Evolutionary conservation across 2,888 invertebrate species (phyloP).

Genomic region (Drosophila mayaguana): DNA sequence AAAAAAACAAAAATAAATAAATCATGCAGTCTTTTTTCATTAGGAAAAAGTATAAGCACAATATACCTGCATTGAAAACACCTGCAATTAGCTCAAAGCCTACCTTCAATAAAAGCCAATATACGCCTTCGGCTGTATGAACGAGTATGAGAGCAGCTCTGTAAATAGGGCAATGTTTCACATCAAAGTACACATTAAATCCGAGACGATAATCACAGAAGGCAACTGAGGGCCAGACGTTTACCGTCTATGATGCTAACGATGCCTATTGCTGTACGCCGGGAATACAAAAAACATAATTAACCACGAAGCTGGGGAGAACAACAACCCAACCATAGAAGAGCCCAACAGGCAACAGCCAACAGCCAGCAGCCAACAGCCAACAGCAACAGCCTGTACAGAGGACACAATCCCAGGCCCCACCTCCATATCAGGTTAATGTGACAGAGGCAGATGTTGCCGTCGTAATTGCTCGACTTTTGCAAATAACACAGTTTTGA

Average conservation of each 20-base stretch:
- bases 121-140: no score
- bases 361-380: background rate
- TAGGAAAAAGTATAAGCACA: background rate
- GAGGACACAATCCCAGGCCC: slow-evolving; percentile 4
- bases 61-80: background rate
- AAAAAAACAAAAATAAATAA: no score
- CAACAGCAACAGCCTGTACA: background rate
- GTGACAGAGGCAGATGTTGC: slow-evolving; percentile 76
- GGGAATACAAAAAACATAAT: slow-evolving; percentile 76
- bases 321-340: slow-evolving; percentile 24
- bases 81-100: background rate
- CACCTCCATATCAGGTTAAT: slow-evolving; percentile 64
- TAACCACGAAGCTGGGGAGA: slow-evolving; percentile 71
- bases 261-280: slow-evolving; percentile 49
- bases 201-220: slow-evolving; percentile 75
- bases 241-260: slow-evolving; percentile 3
- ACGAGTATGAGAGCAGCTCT: slow-evolving; percentile 8
- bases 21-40: background rate
- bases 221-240: slow-evolving; percentile 31
- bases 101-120: background rate
- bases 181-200: slow-evolving; percentile 80
- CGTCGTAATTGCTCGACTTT: slow-evolving; percentile 54
- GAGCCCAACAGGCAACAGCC: slow-evolving; percentile 22
- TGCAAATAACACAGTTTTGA: slow-evolving; percentile 80
- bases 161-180: slow-evolving; percentile 77